These are phyloP conservation scores for Anabas testudineus DNA, from an alignment of 2,797 vertebrate genomes.

Conservation along the genomic window DNA sequence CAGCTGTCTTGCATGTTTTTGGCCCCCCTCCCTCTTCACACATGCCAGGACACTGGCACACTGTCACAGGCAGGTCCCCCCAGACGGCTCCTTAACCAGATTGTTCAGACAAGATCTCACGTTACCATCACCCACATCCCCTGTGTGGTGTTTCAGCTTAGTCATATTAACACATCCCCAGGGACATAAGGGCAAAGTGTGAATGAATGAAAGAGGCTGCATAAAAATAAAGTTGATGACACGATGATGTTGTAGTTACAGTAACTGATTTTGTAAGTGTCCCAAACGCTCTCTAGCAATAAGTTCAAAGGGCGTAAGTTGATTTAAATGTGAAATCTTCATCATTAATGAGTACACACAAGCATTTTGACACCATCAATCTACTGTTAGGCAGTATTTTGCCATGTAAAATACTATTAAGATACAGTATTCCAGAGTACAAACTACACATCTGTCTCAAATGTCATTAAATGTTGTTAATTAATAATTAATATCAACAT, in stretches of 20 bases:
- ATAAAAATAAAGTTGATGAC: constrained; percentile 2
- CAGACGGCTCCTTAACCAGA: constrained; percentile 64
- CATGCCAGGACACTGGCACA: constrained; percentile 64
- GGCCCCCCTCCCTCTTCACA: constrained; percentile 32
- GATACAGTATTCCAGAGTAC: not conserved
- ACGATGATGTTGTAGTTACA: not conserved
- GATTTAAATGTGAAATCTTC: not conserved
- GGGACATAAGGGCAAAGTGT: constrained; percentile 14
- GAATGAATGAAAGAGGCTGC: constrained; percentile 26
- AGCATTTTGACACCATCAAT: not conserved
- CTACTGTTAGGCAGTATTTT: not conserved
- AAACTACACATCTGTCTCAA: not conserved
- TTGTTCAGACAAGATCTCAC: constrained; percentile 48
- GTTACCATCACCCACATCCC: constrained; percentile 57
- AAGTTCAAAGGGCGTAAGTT: not conserved
- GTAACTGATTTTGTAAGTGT: not conserved
- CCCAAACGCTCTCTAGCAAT: not conserved
- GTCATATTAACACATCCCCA: constrained; percentile 69
- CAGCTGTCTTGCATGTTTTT: constrained; percentile 81
- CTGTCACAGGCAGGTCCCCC: constrained; percentile 57
- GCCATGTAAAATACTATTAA: not conserved
- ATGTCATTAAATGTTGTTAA: not conserved
- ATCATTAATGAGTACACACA: not conserved
- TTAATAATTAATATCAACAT: no score
- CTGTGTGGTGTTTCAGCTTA: constrained; percentile 41